A percentile compares a stretch with the other conserved stretches of the same genome.
Evolutionary conservation across 2,888 invertebrate species (phyloP).

Genomic region (Phengaris alcon): DNA sequence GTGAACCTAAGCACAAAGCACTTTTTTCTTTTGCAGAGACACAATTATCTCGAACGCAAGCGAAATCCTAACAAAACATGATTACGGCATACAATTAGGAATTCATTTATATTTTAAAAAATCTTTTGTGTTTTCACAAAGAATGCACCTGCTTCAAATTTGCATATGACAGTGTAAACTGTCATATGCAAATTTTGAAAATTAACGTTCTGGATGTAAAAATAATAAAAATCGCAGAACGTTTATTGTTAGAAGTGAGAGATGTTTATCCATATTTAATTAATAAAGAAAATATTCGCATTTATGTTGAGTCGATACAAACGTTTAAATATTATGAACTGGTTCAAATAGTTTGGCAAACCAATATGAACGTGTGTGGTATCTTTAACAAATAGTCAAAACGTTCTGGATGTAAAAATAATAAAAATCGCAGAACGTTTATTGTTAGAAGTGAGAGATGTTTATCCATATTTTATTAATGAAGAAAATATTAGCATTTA

Average conservation of each 20-base stretch:
- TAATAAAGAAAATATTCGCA: too few relatives aligned
- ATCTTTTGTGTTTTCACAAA: conserved; percentile 30
- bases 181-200: too few relatives aligned
- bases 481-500: too few relatives aligned
- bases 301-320: too few relatives aligned
- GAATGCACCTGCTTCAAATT: conserved; percentile 33
- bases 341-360: too few relatives aligned
- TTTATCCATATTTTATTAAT: too few relatives aligned
- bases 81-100: conserved; percentile 20
- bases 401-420: neutral
- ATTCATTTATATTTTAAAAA: conserved; percentile 22
- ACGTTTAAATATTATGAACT: too few relatives aligned
- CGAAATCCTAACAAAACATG: conserved; percentile 23
- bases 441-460: too few relatives aligned
- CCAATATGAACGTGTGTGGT: too few relatives aligned
- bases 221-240: neutral
- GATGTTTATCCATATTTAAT: too few relatives aligned
- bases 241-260: too few relatives aligned
- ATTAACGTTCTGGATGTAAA: neutral
- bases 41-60: conserved; percentile 22
- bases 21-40: neutral
- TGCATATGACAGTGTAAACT: conserved; percentile 32
- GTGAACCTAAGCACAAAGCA: neutral
- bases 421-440: neutral
- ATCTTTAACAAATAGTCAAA: too few relatives aligned